Conservation (phyloP, 2,797 vertebrate genomes). For the Myotis planiceps region DNA sequence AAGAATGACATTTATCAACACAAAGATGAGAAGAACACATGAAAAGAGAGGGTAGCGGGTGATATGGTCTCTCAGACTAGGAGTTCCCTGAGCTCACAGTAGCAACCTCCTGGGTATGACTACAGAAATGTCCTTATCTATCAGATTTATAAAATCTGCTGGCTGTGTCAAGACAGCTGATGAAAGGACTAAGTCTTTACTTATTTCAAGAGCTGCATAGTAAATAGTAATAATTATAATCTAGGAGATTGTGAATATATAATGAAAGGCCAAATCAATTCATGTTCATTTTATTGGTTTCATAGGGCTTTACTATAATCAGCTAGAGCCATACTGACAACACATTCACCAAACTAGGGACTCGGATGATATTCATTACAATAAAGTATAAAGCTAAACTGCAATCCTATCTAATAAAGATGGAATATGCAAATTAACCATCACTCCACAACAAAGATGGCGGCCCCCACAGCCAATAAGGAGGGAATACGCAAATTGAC, state of each 20-base stretch:
- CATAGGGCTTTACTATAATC: not conserved
- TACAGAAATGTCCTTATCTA: not conserved
- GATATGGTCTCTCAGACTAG: not conserved
- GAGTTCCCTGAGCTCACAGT: not conserved
- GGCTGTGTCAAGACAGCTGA: not conserved
- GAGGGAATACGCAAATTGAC: too few species aligned
- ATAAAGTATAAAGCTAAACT: not conserved
- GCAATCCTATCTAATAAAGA: not conserved
- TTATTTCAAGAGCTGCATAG: not conserved
- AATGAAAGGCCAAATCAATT: constrained; percentile 17
- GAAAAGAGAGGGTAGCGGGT: too few species aligned
- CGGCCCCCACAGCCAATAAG: too few species aligned
- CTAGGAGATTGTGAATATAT: not conserved
- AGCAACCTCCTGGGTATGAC: not conserved
- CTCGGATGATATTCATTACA: not conserved
- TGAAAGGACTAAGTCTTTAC: not conserved
- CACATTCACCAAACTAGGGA: not conserved
- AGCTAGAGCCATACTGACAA: not conserved
- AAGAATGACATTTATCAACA: not conserved
- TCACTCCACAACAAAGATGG: too few species aligned
- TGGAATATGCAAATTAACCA: too few species aligned
- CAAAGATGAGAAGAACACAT: not conserved
- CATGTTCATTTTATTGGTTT: not conserved
- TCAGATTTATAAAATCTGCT: not conserved
- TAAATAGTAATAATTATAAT: not conserved